Percentiles rank a stretch among this genome's conserved stretches.
phyloP scores from a whole-genome alignment of 2,888 invertebrate genomes.

The Nephrotoma flavescens region DNA sequence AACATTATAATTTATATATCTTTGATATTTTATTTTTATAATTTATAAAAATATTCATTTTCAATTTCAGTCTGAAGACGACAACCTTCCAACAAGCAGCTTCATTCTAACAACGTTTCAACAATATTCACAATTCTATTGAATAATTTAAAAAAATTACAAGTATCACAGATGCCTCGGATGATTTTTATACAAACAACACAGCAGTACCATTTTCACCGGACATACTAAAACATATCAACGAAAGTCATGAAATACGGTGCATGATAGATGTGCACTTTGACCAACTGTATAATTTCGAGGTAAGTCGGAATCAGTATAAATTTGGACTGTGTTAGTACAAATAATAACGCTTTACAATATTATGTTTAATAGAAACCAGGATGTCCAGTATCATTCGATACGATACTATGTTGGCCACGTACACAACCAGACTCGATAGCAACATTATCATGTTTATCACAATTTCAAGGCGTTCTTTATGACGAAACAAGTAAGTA shows the following conservation, averaged over 20 bases:
- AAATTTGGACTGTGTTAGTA: background rate
- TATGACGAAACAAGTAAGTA: constrained; percentile 79
- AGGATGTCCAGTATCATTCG: constrained; percentile 53
- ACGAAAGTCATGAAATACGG: constrained; percentile 26
- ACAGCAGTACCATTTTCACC: background rate
- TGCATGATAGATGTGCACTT: constrained; percentile 26
- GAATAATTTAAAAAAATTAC: background rate
- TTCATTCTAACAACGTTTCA: background rate
- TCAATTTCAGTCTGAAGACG: background rate
- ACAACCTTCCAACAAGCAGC: background rate
- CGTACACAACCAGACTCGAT: constrained; percentile 52
- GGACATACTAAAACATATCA: constrained; percentile 10
- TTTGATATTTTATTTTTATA: background rate
- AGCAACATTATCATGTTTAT: constrained; percentile 62
- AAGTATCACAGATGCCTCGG: background rate
- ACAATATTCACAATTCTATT: background rate
- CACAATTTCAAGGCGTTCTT: constrained; percentile 57
- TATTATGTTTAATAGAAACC: constrained; percentile 6
- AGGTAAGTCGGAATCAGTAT: background rate
- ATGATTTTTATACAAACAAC: background rate
- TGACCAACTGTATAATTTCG: constrained; percentile 16
- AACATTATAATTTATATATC: background rate
- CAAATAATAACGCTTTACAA: background rate
- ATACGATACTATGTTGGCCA: constrained; percentile 73
- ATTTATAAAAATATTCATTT: background rate